Evolutionary conservation across 2,888 invertebrate species (phyloP), one percentile per base, ranked within the genome.

Genomic region (Fragum fragum): DNA sequence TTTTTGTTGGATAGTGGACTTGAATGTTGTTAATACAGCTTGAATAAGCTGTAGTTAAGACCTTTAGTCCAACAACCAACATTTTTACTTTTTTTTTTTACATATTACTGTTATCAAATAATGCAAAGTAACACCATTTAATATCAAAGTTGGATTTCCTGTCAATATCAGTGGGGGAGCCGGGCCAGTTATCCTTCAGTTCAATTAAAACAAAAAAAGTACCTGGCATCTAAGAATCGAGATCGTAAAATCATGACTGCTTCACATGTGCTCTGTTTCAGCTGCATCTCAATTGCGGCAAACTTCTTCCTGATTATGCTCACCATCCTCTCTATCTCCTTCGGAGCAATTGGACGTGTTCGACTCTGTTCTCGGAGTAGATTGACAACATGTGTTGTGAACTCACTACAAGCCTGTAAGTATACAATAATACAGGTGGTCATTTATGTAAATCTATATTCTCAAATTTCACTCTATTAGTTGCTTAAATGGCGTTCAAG

Each of bases 311-410:
- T 89, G 74, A 94, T 94, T 70, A 94, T 94, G 85, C 90, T 91
- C 32, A 95, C 94, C 94, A 94, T 94, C 26, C 93, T 97, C 95
- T 99, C 99, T 91, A 99, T 99, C 95, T 99, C 99, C 95, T 96
- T 99, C 69, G 98, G 98, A 76, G 99, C 98, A 92, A 99, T 99
- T 73, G 99, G 99, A 91, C 99, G 96, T 89, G 99, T 99, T 93
- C 99, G 97, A 93, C 98, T 98, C 95, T 99, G 99, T 95, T 99
- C 98, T 77, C 99, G 96, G 87, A 99, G 96, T 91, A 99, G 96
- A 95, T 99, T 99, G 97, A 99, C 98, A 89, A 99, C 99, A 95
- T 99, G 99, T n/a, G 99, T 99, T 80, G 99, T 99, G 95, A 99
- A 99, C 96, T 99, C 99, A 95, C 98, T 98, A 96, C 99, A 99